phyloP scores from a whole-genome alignment of 2,113 vertebrate species.

The Microtus richardsoni region DNA sequence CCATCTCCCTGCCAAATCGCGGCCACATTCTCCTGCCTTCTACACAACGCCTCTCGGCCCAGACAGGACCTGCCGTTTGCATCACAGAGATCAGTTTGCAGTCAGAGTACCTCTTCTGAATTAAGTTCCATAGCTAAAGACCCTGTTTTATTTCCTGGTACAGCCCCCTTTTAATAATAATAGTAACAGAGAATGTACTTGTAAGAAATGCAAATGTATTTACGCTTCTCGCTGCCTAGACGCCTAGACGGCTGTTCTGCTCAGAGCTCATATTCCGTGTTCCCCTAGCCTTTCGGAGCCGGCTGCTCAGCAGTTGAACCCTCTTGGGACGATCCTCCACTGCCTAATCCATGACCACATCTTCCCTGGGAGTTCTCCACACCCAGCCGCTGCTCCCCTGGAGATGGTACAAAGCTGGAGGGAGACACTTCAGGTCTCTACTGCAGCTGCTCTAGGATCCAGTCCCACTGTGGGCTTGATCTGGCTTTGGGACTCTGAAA shows the following conservation, averaged over 20 bases:
- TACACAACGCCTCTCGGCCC: slow-evolving; percentile 38
- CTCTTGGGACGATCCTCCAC: background rate
- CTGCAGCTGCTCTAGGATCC: background rate
- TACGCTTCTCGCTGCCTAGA: background rate
- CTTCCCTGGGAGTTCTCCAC: background rate
- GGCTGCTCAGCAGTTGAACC: slow-evolving; percentile 5
- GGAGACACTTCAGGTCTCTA: background rate
- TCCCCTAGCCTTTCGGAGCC: background rate
- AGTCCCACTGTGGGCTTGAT: background rate
- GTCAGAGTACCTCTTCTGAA: slow-evolving; percentile 18
- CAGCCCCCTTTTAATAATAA: background rate
- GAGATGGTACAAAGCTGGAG: background rate
- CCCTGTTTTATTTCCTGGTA: background rate
- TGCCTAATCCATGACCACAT: background rate
- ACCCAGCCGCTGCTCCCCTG: background rate
- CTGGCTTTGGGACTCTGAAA: background rate
- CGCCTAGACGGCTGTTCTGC: background rate
- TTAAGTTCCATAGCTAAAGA: slow-evolving; percentile 38
- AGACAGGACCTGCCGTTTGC: slow-evolving; percentile 45
- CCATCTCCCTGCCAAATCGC: slow-evolving; percentile 67
- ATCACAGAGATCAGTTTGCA: slow-evolving; percentile 2
- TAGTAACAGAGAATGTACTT: background rate
- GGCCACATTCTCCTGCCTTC: slow-evolving; percentile 59
- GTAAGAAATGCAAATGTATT: background rate
- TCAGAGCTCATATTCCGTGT: background rate